Percentiles rank a stretch among this genome's conserved stretches.
These are phyloP conservation scores for Centropus bengalensis DNA, from an alignment of 2,113 vertebrate genomes.

Conservation along the genomic window DNA sequence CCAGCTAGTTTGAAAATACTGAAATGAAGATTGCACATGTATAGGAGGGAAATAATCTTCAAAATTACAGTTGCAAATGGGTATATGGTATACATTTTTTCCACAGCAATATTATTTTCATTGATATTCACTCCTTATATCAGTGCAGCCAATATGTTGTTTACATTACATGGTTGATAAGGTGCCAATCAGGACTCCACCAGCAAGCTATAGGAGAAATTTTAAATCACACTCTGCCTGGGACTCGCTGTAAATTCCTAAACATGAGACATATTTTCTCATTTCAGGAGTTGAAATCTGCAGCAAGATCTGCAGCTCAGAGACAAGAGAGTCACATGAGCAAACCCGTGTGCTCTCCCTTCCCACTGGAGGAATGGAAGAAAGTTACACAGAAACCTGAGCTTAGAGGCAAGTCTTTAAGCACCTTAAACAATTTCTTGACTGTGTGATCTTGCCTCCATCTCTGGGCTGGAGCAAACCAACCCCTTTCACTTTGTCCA, in stretches of 20 bases:
- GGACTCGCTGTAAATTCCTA: not conserved
- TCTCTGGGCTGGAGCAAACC: not conserved
- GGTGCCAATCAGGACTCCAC: not conserved
- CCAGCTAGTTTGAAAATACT: not conserved
- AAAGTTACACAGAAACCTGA: not conserved
- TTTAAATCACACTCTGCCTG: not conserved
- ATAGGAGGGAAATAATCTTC: not conserved
- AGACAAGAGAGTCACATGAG: not conserved
- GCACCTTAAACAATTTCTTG: not conserved
- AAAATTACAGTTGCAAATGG: not conserved
- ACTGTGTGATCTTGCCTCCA: not conserved
- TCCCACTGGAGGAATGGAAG: not conserved
- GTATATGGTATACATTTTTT: not conserved
- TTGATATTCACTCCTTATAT: not conserved
- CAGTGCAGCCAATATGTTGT: not conserved
- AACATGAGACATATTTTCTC: not conserved
- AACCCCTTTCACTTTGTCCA: not conserved
- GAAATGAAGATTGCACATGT: not conserved
- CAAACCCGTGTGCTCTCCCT: not conserved
- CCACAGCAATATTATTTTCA: not conserved
- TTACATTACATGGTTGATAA: not conserved
- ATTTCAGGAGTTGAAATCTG: not conserved
- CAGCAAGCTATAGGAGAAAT: not conserved
- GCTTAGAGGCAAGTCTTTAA: not conserved
- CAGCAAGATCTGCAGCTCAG: not conserved